Evolutionary conservation across 2,888 invertebrate species (phyloP).

Genomic region (Rhodophaea formosa): DNA sequence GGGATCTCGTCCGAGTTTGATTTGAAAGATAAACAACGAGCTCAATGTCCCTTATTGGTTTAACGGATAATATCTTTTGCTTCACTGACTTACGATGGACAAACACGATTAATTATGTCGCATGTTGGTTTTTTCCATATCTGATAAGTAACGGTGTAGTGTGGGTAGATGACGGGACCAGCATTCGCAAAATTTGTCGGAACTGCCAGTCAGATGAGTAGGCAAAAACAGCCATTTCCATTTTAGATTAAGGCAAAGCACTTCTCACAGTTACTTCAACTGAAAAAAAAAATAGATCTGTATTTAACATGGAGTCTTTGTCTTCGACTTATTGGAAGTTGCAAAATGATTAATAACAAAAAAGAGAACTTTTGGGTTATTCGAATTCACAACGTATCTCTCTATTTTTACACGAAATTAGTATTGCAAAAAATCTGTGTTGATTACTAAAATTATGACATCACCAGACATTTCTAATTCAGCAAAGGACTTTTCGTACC

Average conservation of each 20-base stretch:
- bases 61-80: slow-evolving; percentile 50
- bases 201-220: slow-evolving; percentile 10
- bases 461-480: too few species aligned
- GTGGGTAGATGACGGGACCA: slow-evolving; percentile 8
- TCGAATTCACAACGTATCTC: too few species aligned
- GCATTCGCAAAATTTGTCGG: slow-evolving; percentile 4
- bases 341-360: too few species aligned
- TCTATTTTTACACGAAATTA: too few species aligned
- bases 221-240: not conserved
- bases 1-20: slow-evolving; percentile 49
- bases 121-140: slow-evolving; percentile 29
- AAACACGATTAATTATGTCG: slow-evolving; percentile 39
- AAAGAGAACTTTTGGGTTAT: too few species aligned
- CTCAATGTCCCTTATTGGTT: slow-evolving; percentile 43
- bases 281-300: too few species aligned
- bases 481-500: too few species aligned
- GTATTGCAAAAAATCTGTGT: too few species aligned
- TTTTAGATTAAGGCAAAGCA: not conserved
- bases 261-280: too few species aligned
- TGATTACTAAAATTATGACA: too few species aligned
- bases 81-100: slow-evolving; percentile 39
- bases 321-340: too few species aligned
- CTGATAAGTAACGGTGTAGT: slow-evolving; percentile 27
- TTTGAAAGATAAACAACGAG: slow-evolving; percentile 57
- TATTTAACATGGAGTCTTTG: too few species aligned